Percentiles rank a stretch among this genome's conserved stretches.
phyloP scores from a whole-genome alignment of 2,797 vertebrate species.

The Neopelma chrysocephalum region DNA sequence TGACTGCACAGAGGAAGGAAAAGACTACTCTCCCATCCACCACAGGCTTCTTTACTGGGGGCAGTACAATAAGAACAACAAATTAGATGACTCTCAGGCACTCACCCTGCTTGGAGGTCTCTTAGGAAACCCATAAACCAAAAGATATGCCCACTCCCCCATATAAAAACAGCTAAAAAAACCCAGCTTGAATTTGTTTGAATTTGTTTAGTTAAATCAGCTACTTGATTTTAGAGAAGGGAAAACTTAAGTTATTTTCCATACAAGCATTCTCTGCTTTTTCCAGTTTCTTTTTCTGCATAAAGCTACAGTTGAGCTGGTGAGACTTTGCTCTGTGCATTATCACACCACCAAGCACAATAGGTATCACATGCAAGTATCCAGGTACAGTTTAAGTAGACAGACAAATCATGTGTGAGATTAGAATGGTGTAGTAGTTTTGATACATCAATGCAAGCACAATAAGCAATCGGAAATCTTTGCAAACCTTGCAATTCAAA shows the following conservation, averaged over 20 bases:
- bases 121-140: neutral
- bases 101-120: neutral
- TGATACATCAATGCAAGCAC: neutral
- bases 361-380: neutral
- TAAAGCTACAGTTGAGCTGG: neutral
- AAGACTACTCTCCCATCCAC: neutral
- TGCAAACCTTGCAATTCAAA: neutral
- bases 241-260: neutral
- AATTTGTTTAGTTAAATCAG: neutral
- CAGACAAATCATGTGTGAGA: neutral
- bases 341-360: neutral
- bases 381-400: rapidly evolving
- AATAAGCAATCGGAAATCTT: neutral
- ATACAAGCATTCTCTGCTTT: neutral
- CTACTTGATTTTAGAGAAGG: neutral
- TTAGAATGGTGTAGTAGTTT: neutral
- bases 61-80: neutral
- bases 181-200: neutral
- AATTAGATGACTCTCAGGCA: neutral
- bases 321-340: neutral
- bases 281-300: neutral
- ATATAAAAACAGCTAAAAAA: neutral
- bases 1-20: neutral
- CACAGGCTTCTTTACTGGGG: neutral
- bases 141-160: neutral